Evolutionary conservation across 1,140 invertebrate species (phyloP).

Genomic region (Drosophila lacertosa): DNA sequence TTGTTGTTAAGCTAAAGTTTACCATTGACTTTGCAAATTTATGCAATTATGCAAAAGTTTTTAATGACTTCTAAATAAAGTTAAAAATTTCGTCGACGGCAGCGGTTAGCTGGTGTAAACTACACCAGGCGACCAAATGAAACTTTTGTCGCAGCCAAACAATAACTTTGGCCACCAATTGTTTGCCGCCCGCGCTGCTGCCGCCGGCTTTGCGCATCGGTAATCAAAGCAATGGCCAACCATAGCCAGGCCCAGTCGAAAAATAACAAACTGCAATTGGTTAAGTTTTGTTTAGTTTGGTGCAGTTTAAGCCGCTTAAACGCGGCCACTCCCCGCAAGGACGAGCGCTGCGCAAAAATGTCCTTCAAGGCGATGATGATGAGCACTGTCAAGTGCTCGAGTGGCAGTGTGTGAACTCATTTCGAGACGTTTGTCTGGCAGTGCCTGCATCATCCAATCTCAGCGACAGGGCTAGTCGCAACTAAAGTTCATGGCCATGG

Average conservation of each 20-base stretch:
- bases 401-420: conserved; percentile 57
- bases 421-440: conserved; percentile 73
- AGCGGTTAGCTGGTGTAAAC: conserved; percentile 71
- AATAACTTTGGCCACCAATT: conserved; percentile 55
- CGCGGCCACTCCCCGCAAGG: conserved; percentile 5
- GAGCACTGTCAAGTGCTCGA: conserved; percentile 21
- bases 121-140: conserved; percentile 58
- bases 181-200: conserved; percentile 4
- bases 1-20: conserved; percentile 58
- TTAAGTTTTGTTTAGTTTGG: conserved; percentile 22
- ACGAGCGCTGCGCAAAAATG: conserved; percentile 5
- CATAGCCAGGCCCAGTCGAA: conserved; percentile 8
- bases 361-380: conserved; percentile 26
- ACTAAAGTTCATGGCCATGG: conserved; percentile 73
- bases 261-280: conserved; percentile 28
- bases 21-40: conserved; percentile 80
- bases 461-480: conserved; percentile 10
- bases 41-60: conserved; percentile 81
- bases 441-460: conserved; percentile 57
- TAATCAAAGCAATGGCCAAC: conserved; percentile 41
- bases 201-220: conserved; percentile 30
- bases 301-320: conserved; percentile 28
- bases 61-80: conserved; percentile 81
- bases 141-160: conserved; percentile 53
- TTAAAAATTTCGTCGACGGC: conserved; percentile 75